Evolutionary conservation across 2,888 invertebrate species (phyloP), one percentile per base, ranked within the genome.

Genomic region (Agrotis clavis): DNA sequence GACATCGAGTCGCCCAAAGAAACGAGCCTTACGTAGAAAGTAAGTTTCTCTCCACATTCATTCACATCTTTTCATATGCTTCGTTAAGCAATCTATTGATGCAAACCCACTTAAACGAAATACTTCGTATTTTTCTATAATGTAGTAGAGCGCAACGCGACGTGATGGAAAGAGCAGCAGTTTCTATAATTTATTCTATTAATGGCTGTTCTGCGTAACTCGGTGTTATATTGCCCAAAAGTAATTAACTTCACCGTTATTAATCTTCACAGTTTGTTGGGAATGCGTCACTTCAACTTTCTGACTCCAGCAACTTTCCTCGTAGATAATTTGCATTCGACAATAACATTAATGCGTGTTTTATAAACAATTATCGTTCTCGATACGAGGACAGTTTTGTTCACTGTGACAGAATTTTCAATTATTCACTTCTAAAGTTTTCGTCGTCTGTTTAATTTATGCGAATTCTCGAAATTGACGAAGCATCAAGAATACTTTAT

Each of bases 171-270:
- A 67, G 50, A 62, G 47, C 60, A 66, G 57, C 53, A 71, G 68
- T 71, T 74, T 65, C 64, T 73, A 57, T 88, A 90, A 90, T 90
- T 90, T 90, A 91, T 90, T 90, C 89, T 88, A 90, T 90, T 87
- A 90, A 85, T 84, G 79, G 83, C 72, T 74, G 74, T 69, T 82
- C 71, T 78, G 67, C 68, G 77, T 73, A 78, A 74, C 83, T 84
- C 74, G 79, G 84, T 82, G 67, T 59, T 71, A 82, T 90, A 88
- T 87, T 85, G 84, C 85, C 82, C 81, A 86, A 90, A 90, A 89
- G 88, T 90, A 91, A 92, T 91, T 92, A 90, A 88, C 89, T 87
- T 80, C 75, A 85, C 86, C 87, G 84, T 88, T 88, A 91, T 91
- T 90, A 90, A 92, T 92, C 89, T 90, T 88, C 81, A 79, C 87